Percentiles rank a stretch among this genome's conserved stretches.
These are phyloP conservation scores for Cyaniris semiargus DNA, from an alignment of 2,888 invertebrate genomes.

Conservation along the genomic window DNA sequence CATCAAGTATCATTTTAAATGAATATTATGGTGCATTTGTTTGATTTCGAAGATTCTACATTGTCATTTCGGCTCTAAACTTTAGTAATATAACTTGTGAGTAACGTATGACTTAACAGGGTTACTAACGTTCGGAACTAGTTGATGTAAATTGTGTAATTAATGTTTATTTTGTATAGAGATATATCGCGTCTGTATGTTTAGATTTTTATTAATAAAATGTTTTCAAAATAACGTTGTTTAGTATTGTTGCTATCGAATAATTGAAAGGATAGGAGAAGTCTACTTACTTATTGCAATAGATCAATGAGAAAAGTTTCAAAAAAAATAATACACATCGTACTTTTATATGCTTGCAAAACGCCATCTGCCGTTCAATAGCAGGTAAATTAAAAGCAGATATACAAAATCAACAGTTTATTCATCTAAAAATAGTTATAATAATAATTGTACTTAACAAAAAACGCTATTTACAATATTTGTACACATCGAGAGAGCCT, in stretches of 20 bases:
- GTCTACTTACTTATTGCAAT: not conserved
- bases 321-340: too few species aligned
- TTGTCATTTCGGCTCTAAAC: constrained; percentile 16
- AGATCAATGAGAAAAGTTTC: too few species aligned
- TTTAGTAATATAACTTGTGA: not conserved
- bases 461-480: constrained; percentile 70
- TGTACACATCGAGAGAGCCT: constrained; percentile 69
- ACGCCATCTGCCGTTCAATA: too few species aligned
- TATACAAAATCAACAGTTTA: constrained; percentile 71
- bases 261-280: too few species aligned
- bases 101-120: constrained; percentile 38
- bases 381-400: not conserved
- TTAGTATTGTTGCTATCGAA: constrained; percentile 31
- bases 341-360: too few species aligned
- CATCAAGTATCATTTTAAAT: not conserved
- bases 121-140: constrained; percentile 39
- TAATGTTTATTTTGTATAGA: constrained; percentile 70
- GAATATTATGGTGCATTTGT: not conserved
- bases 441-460: constrained; percentile 39
- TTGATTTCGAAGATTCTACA: not conserved
- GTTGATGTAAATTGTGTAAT: constrained; percentile 48
- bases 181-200: constrained; percentile 68
- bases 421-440: constrained; percentile 46
- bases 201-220: constrained; percentile 69
- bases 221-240: constrained; percentile 51